Percentiles rank a stretch among this genome's conserved stretches.
phyloP scores from a whole-genome alignment of 23 tunicate genomes.

The Styela plicata region DNA sequence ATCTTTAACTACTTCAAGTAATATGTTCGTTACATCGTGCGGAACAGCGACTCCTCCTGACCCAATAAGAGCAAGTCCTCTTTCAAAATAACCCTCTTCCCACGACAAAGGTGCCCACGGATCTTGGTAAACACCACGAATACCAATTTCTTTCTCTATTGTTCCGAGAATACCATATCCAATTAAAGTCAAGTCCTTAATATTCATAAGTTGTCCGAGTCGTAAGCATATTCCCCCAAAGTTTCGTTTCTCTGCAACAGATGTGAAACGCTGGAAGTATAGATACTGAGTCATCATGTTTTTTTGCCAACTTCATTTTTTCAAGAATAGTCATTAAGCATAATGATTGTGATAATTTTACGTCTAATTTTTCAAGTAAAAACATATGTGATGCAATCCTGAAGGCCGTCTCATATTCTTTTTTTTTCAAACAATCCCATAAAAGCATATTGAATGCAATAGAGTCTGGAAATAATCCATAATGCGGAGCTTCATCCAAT shows the following conservation, averaged over 20 bases:
- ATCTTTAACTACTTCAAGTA: conserved; percentile 1
- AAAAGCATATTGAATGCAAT: not conserved
- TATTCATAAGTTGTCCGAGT: conserved; percentile 1
- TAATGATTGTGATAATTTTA: not conserved
- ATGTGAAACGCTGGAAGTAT: conserved; percentile 5
- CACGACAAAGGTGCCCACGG: conserved; percentile 26
- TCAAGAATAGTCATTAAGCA: not conserved
- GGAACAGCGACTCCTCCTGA: not conserved
- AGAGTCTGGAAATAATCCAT: conserved; percentile 24
- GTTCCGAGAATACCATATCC: conserved; percentile 6
- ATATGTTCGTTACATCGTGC: not conserved
- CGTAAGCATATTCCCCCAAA: conserved; percentile 6
- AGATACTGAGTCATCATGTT: not conserved
- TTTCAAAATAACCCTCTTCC: conserved; percentile 3
- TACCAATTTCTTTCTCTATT: conserved; percentile 16
- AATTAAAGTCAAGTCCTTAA: not conserved
- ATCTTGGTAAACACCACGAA: conserved; percentile 16
- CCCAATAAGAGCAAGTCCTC: not conserved
- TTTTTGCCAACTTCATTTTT: not conserved
- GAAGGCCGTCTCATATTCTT: conserved; percentile 1
- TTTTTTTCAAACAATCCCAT: not conserved
- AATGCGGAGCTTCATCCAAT: conserved; percentile 1
- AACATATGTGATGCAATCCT: not conserved
- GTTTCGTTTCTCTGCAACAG: conserved; percentile 3
- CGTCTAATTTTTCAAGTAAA: conserved; percentile 4